A percentile compares a stretch with the other conserved stretches of the same genome.
Evolutionary conservation across 2,888 invertebrate genomes (phyloP).

Genomic region (Drosophila sordidula): DNA sequence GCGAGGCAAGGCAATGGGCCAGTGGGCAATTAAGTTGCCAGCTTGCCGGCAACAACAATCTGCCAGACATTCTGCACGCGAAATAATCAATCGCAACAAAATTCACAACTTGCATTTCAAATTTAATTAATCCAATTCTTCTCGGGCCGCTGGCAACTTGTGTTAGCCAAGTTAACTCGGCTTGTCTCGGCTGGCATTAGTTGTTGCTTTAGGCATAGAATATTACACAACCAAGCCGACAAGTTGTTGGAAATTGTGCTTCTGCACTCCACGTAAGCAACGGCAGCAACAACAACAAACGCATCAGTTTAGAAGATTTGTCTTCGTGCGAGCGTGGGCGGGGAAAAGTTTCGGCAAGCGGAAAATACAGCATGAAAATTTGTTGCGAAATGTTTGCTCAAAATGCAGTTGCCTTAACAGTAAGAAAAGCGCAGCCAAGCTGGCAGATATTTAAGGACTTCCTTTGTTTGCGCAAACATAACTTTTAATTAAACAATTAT

Average conservation of each 20-base stretch:
- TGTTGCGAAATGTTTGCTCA: constrained; percentile 12
- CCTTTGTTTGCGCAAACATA: background rate
- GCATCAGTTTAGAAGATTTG: constrained; percentile 40
- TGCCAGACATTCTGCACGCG: constrained; percentile 29
- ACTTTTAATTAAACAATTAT: background rate
- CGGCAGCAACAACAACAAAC: constrained; percentile 10
- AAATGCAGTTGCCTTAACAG: constrained; percentile 12
- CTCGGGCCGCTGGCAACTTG: constrained; percentile 14
- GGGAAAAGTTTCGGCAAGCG: constrained; percentile 2
- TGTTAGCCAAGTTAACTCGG: constrained; percentile 24
- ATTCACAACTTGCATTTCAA: constrained; percentile 52
- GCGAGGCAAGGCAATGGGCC: constrained; percentile 9
- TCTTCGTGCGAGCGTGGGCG: background rate
- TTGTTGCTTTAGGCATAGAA: constrained; percentile 28
- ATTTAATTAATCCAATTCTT: constrained; percentile 70
- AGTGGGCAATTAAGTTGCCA: background rate
- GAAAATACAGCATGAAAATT: constrained; percentile 5
- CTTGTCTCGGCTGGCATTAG: constrained; percentile 38
- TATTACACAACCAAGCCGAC: constrained; percentile 5
- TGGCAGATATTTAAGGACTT: background rate
- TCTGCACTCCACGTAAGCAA: constrained; percentile 18
- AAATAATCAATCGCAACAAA: constrained; percentile 64
- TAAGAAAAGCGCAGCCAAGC: background rate
- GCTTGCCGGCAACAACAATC: no score
- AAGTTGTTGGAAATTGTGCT: constrained; percentile 43